Evolutionary conservation across 2,888 invertebrate species (phyloP).

Genomic region (Saturnia japonica): DNA sequence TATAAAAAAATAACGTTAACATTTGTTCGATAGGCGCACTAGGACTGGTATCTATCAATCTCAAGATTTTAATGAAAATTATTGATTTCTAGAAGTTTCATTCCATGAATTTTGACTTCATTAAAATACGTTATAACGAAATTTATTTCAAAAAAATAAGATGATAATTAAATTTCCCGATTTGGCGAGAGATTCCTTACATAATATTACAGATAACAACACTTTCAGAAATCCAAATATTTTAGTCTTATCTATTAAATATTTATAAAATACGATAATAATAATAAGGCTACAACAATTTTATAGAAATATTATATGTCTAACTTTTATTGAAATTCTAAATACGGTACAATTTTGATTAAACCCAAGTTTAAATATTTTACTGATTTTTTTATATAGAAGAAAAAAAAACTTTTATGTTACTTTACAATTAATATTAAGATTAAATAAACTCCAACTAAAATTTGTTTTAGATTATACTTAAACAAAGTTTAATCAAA

Average conservation of each 20-base stretch:
- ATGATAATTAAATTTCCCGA: background rate
- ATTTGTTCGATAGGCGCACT: slow-evolving; percentile 25
- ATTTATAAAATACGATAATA: slow-evolving; percentile 22
- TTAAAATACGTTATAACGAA: background rate
- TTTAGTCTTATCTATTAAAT: slow-evolving; percentile 11
- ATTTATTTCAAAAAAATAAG: background rate
- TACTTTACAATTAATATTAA: background rate
- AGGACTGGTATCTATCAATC: slow-evolving; percentile 38
- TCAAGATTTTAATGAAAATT: slow-evolving; percentile 34
- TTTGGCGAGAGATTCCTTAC: slow-evolving; percentile 17
- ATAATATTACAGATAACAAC: slow-evolving; percentile 1
- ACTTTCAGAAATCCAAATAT: background rate
- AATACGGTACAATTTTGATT: background rate
- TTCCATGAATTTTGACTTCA: background rate
- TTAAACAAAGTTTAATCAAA: background rate
- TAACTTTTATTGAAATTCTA: background rate
- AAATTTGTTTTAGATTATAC: background rate
- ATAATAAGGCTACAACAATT: slow-evolving; percentile 27
- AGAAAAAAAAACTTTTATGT: background rate
- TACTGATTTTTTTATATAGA: background rate
- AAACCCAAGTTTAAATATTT: background rate
- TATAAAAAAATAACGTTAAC: slow-evolving; percentile 28
- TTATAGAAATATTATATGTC: slow-evolving; percentile 16
- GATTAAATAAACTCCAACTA: background rate
- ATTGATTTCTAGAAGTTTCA: slow-evolving; percentile 28